Evolutionary conservation across 2,888 invertebrate species (phyloP).

Genomic region (Bombylius discolor): DNA sequence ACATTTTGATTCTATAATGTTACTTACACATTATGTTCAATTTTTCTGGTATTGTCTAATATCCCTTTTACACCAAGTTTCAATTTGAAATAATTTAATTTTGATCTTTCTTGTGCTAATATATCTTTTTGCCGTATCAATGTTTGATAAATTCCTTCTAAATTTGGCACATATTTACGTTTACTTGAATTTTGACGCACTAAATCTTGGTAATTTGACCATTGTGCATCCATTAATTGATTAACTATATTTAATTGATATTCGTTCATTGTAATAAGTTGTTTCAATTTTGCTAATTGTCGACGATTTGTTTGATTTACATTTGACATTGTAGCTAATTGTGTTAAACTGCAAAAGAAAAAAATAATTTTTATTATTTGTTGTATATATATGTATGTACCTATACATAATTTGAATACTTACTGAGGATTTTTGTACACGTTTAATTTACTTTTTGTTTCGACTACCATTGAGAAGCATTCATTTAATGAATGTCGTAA

Average conservation of each 20-base stretch:
- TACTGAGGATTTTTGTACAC: conserved; percentile 31
- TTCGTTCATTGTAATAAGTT: conserved; percentile 57
- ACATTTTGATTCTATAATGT: no score
- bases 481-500: conserved; percentile 39
- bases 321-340: conserved; percentile 22
- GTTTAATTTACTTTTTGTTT: conserved; percentile 31
- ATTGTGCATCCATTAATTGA: conserved; percentile 59
- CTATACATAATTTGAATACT: conserved; percentile 6
- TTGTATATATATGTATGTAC: neutral
- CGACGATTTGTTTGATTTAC: conserved; percentile 34
- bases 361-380: neutral
- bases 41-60: neutral
- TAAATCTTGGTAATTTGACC: conserved; percentile 51
- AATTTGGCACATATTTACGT: conserved; percentile 42
- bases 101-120: conserved; percentile 45
- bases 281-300: conserved; percentile 54
- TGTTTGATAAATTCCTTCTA: conserved; percentile 68
- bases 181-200: conserved; percentile 33
- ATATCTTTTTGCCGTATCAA: conserved; percentile 60
- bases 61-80: conserved; percentile 27
- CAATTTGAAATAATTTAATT: conserved; percentile 32
- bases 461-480: conserved; percentile 33
- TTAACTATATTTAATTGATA: conserved; percentile 61
- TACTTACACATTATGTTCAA: neutral
- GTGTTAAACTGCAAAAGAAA: conserved; percentile 20